Percentiles rank a stretch among this genome's conserved stretches.
Evolutionary conservation across 2,888 invertebrate species (phyloP).

Genomic region (Buathra laborator): DNA sequence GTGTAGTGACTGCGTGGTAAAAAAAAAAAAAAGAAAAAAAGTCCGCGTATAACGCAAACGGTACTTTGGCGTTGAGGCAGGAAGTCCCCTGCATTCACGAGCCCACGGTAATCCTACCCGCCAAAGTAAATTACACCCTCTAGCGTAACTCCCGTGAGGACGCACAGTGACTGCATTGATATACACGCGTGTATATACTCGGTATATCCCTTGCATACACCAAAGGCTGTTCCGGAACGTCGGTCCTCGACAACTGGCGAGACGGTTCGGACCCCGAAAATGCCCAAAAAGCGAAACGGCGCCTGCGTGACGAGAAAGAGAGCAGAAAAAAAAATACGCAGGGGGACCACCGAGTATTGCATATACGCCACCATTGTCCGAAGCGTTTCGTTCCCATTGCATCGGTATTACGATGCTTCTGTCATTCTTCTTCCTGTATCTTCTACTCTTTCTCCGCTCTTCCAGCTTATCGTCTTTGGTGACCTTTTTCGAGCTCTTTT

Average conservation of each 20-base stretch:
- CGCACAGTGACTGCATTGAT: slow-evolving; percentile 47
- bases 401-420: slow-evolving; percentile 70
- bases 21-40: neutral
- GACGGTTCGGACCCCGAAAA: slow-evolving; percentile 66
- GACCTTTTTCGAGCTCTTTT: slow-evolving; percentile 44
- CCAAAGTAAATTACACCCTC: slow-evolving; percentile 65
- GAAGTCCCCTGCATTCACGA: slow-evolving; percentile 56
- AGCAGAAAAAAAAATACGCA: neutral
- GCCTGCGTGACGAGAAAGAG: slow-evolving; percentile 47
- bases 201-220: slow-evolving; percentile 54
- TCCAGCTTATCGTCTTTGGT: slow-evolving; percentile 14
- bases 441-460: slow-evolving; percentile 32
- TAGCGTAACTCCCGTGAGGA: slow-evolving; percentile 37
- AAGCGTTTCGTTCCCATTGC: slow-evolving; percentile 67
- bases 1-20: neutral
- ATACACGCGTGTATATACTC: slow-evolving; percentile 2
- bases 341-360: slow-evolving; percentile 8
- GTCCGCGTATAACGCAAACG: slow-evolving; percentile 28
- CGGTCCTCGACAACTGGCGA: slow-evolving; percentile 73
- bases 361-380: slow-evolving; percentile 63
- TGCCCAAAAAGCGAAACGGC: slow-evolving; percentile 67
- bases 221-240: slow-evolving; percentile 77
- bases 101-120: slow-evolving; percentile 59
- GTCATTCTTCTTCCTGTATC: slow-evolving; percentile 49
- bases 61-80: slow-evolving; percentile 53